phyloP scores from a whole-genome alignment of 2,888 invertebrate species.

The Camptogramma bilineatum region DNA sequence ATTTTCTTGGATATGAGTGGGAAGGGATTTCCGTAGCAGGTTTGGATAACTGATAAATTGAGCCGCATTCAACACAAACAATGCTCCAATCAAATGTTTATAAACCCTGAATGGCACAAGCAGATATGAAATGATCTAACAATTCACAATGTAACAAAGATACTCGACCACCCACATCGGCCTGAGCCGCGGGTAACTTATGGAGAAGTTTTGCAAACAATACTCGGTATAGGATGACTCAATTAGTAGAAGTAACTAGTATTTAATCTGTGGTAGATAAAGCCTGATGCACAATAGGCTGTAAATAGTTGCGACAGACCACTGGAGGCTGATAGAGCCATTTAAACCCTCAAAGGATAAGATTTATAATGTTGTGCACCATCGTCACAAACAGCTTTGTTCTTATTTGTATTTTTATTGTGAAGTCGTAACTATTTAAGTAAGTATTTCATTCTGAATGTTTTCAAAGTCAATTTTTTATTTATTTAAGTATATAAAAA shows the following conservation, averaged over 20 bases:
- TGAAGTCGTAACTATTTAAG: background rate
- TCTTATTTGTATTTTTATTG: constrained; percentile 22
- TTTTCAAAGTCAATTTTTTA: too few relatives aligned
- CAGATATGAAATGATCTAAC: constrained; percentile 42
- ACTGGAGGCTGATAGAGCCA: constrained; percentile 44
- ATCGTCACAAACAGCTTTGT: constrained; percentile 25
- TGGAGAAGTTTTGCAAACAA: constrained; percentile 81
- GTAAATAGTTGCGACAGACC: constrained; percentile 65
- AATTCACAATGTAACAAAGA: constrained; percentile 41
- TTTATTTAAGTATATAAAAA: background rate
- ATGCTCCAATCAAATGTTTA: constrained; percentile 31
- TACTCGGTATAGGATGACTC: constrained; percentile 79
- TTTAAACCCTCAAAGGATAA: constrained; percentile 40
- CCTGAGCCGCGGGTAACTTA: constrained; percentile 59
- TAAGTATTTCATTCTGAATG: background rate
- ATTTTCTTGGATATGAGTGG: too few relatives aligned
- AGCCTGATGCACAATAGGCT: constrained; percentile 68
- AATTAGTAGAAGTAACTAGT: constrained; percentile 67
- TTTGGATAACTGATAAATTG: background rate
- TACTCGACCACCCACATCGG: constrained; percentile 70
- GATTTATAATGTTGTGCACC: constrained; percentile 37
- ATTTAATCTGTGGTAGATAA: constrained; percentile 58
- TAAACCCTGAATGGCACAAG: constrained; percentile 33
- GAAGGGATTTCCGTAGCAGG: background rate
- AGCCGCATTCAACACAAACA: constrained; percentile 32